Evolutionary conservation across 2,113 vertebrate genomes (phyloP), one percentile per base, ranked within the genome.

Genomic region (Phoxinus phoxinus): DNA sequence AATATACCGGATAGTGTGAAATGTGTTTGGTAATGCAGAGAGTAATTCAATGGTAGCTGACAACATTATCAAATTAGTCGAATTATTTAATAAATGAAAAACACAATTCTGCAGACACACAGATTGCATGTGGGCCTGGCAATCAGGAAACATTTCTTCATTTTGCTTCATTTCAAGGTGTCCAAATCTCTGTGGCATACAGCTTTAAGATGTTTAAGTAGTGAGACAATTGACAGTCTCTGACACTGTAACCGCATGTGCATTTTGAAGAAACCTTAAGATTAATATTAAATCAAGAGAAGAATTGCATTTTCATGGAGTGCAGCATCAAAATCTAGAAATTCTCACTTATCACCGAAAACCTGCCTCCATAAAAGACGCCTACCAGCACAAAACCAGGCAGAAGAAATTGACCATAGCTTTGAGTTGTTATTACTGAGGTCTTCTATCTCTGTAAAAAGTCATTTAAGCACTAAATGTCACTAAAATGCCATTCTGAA

Each of bases 401-500:
- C 27, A 10, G 30, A 83, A 72, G 21, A 71, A 71, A 32, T n/a
- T 48, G 53, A 35, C 67, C n/a, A 59, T n/a, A 53, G 81, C 73
- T 85, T 72, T 80, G 56, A 84, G 82, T 73, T 69, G 65, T 32
- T 65, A 30, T 84, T 81, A 71, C 48, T 59, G 59, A 11, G 71
- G 53, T 77, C 63, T 30, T 84, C 35, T 69, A 76, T 83, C 30
- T 17, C 41, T 48, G 6, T 56, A 77, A 76, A 67, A 84, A 63
- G 46, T 17, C 9, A 77, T 83, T 82, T 74, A 25, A 83, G 58
- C 27, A 8, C 46, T 25, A 78, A 23, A 67, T 80, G 44, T 78
- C 81, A 80, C 32, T 84, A 67, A 80, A 89, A 84, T 74, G 58
- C 51, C 72, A 77, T 67, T 63, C 69, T 56, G 77, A 74, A 56